A percentile compares a stretch with the other conserved stretches of the same genome.
These are phyloP conservation scores for Tragelaphus strepsiceros DNA, from an alignment of 2,113 vertebrate genomes.

Conservation along the genomic window DNA sequence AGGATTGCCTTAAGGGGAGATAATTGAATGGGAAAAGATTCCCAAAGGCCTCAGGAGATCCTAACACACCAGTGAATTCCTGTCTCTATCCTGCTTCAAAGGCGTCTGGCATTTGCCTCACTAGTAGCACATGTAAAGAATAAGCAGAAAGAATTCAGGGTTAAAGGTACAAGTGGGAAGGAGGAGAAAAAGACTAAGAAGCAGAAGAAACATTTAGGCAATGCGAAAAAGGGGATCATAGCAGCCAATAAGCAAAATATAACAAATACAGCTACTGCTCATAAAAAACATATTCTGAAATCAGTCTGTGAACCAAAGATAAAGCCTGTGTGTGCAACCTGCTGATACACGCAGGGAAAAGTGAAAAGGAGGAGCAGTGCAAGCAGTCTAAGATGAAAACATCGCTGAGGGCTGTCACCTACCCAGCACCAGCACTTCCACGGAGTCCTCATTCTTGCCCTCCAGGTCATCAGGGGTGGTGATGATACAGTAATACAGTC, in stretches of 20 bases:
- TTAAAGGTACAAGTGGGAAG: neutral
- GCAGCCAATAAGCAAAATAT: neutral
- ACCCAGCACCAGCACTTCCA: slow-evolving; percentile 96
- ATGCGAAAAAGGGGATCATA: neutral
- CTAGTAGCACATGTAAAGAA: neutral
- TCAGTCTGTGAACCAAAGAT: neutral
- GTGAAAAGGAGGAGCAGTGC: accelerated
- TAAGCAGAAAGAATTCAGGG: neutral
- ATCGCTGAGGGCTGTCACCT: slow-evolving; percentile 51
- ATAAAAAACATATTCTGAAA: neutral
- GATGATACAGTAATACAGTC: slow-evolving; percentile 95
- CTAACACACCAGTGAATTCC: neutral
- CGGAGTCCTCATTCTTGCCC: slow-evolving; percentile 91
- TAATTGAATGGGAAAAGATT: neutral
- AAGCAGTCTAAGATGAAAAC: neutral
- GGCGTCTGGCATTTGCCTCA: neutral
- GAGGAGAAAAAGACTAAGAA: neutral
- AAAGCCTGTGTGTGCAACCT: neutral
- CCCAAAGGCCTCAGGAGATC: neutral
- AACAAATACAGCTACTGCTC: neutral
- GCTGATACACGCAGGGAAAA: neutral
- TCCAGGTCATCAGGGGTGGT: slow-evolving; percentile 93
- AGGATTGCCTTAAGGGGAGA: neutral
- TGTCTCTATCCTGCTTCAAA: slow-evolving; percentile 25
- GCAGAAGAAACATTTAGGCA: neutral